These are phyloP conservation scores for Diabrotica balteata DNA, from an alignment of 2,888 invertebrate genomes.

Conservation along the genomic window DNA sequence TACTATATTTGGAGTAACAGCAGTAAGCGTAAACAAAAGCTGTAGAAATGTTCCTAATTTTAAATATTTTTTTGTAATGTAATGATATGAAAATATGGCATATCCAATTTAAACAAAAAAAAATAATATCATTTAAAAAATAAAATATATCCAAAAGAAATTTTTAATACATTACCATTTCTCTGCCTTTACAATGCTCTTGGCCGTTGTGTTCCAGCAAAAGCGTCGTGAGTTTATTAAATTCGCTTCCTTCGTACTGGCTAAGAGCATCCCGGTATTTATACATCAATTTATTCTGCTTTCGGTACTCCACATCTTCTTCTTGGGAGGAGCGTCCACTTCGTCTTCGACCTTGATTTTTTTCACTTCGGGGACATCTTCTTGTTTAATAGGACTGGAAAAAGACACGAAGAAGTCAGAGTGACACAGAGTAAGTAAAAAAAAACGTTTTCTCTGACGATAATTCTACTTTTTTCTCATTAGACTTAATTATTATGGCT, in stretches of 20 bases:
- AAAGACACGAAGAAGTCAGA: conserved; percentile 30
- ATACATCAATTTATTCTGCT: conserved; percentile 78
- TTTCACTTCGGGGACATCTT: conserved; percentile 69
- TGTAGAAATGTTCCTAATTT: no score
- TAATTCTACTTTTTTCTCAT: no score
- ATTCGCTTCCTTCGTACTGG: conserved; percentile 27
- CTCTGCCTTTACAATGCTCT: conserved; percentile 69
- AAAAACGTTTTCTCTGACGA: no score
- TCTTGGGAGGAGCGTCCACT: conserved; percentile 59
- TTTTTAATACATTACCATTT: conserved; percentile 64
- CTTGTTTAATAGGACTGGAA: conserved; percentile 60
- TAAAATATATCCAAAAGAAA: no score
- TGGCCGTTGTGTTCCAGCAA: conserved; percentile 75
- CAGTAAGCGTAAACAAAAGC: no score
- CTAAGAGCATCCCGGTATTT: conserved; percentile 70
- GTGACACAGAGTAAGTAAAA: neutral
- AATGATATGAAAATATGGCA: no score
- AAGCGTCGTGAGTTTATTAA: conserved; percentile 54
- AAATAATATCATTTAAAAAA: no score
- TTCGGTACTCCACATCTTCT: conserved; percentile 68
- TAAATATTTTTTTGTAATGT: no score
- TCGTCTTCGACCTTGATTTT: conserved; percentile 73
- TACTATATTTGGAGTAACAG: no score
- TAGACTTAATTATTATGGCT: neutral
- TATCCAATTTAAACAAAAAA: no score